Evolutionary conservation across 2,113 vertebrate species (phyloP).

Genomic region (Pachypanchax playfairii): DNA sequence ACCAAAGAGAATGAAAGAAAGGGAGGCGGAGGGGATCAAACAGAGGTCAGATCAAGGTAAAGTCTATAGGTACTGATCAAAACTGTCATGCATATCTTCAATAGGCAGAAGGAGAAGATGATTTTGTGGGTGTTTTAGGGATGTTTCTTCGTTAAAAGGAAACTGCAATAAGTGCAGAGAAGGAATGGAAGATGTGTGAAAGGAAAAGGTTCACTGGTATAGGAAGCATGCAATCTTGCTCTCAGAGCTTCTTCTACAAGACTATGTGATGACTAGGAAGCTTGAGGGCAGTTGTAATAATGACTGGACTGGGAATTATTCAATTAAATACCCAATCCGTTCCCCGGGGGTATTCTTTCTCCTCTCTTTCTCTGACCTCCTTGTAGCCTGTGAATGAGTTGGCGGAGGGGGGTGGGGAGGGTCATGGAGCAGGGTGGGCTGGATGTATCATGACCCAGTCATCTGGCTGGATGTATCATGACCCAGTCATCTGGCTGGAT

Average conservation of each 20-base stretch:
- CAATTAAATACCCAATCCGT: constrained; percentile 72
- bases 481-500: too few species aligned
- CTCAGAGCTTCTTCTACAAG: constrained; percentile 28
- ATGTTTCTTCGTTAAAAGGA: constrained; percentile 28
- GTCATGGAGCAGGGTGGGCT: constrained; percentile 52
- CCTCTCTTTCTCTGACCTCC: constrained; percentile 36
- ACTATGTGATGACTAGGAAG: constrained; percentile 33
- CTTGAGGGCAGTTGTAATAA: constrained; percentile 52
- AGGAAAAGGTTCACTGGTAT: constrained; percentile 18
- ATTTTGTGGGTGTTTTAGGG: constrained; percentile 9
- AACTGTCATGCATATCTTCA: constrained; percentile 42
- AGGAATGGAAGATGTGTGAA: constrained; percentile 34
- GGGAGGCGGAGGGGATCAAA: constrained; percentile 21
- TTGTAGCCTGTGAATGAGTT: constrained; percentile 17
- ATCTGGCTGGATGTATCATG: constrained; percentile 52
- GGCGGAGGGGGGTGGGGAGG: constrained; percentile 1
- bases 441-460: constrained; percentile 58
- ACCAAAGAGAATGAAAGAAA: not conserved
- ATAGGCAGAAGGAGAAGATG: constrained; percentile 58
- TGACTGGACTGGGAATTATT: constrained; percentile 72
- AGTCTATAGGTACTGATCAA: constrained; percentile 59
- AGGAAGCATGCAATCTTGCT: constrained; percentile 12
- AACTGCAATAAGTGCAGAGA: constrained; percentile 45
- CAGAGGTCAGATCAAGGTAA: constrained; percentile 77
- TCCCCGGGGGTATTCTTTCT: constrained; percentile 31